A percentile compares a stretch with the other conserved stretches of the same genome.
Evolutionary conservation across 1,140 invertebrate species (phyloP).

Genomic region (Propsilocerus akamusi): DNA sequence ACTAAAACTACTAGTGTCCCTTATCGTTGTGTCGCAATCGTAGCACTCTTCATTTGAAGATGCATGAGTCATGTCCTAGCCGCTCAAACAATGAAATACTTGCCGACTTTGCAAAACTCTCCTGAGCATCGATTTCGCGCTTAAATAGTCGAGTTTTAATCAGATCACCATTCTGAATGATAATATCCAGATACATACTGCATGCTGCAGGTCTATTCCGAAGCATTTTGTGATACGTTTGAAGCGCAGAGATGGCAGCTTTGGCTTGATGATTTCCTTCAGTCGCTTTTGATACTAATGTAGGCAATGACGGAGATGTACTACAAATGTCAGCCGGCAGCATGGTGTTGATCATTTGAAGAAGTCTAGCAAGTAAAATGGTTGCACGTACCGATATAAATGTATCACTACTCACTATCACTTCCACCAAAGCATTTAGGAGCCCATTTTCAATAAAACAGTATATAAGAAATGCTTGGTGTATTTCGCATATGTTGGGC

Average conservation of each 20-base stretch:
- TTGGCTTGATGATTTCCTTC: constrained; percentile 55
- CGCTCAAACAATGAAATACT: constrained; percentile 11
- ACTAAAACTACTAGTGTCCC: no score
- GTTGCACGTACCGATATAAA: constrained; percentile 80
- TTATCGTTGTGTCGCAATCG: not conserved
- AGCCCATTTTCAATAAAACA: constrained; percentile 73
- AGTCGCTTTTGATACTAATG: constrained; percentile 59
- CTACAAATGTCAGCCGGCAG: constrained; percentile 70
- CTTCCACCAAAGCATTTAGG: constrained; percentile 75
- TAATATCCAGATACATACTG: constrained; percentile 67
- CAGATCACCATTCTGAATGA: constrained; percentile 32
- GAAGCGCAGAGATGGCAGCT: constrained; percentile 58
- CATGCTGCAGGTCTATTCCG: constrained; percentile 55
- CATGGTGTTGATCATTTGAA: constrained; percentile 68
- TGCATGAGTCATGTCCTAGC: constrained; percentile 14
- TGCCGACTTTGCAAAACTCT: constrained; percentile 9
- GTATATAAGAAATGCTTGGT: constrained; percentile 73
- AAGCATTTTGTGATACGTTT: constrained; percentile 58
- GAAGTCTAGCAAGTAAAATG: constrained; percentile 63
- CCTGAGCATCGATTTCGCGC: constrained; percentile 18
- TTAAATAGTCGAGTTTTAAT: constrained; percentile 21
- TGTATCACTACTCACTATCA: constrained; percentile 72
- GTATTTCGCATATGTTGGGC: constrained; percentile 79
- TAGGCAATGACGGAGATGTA: constrained; percentile 61
- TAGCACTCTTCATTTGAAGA: not conserved